Conservation (phyloP, 2,888 invertebrate species). For the Crematogaster levior region DNA sequence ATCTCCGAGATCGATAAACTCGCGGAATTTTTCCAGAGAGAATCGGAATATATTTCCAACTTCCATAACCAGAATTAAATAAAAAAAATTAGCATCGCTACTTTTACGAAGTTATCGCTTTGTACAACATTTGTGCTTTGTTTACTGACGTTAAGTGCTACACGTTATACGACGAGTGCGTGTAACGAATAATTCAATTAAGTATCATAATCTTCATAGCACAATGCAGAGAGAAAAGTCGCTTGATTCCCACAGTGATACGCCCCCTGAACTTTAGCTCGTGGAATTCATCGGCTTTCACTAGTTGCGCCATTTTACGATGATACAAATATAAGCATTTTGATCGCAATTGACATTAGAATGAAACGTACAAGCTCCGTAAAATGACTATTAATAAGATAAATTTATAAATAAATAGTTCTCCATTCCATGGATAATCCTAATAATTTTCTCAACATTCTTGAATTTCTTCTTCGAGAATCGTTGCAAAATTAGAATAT, state of each 20-base stretch:
- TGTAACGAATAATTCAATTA: not conserved
- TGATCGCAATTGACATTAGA: not conserved
- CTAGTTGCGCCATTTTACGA: conserved; percentile 72
- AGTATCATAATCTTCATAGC: conserved; percentile 15
- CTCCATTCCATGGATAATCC: not conserved
- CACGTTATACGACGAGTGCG: not conserved
- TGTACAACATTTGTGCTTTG: not conserved
- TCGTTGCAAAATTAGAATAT: conserved; percentile 7
- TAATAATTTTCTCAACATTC: not conserved
- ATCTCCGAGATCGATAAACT: conserved; percentile 47
- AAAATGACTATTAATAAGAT: not conserved
- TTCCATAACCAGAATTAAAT: not conserved
- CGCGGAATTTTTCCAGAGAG: conserved; percentile 33
- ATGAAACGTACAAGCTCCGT: not conserved
- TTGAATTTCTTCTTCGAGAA: not conserved
- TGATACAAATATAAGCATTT: conserved; percentile 66
- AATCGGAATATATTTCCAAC: not conserved
- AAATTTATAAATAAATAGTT: not conserved
- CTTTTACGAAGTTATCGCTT: not conserved
- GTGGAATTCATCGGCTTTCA: conserved; percentile 73
- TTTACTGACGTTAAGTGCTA: not conserved
- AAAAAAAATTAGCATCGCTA: not conserved
- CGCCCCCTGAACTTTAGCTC: conserved; percentile 73
- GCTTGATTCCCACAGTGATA: conserved; percentile 75
- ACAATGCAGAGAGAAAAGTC: conserved; percentile 68